A percentile compares a stretch with the other conserved stretches of the same genome.
phyloP scores from a whole-genome alignment of 2,888 invertebrate species.

The Synanthedon myopaeformis region DNA sequence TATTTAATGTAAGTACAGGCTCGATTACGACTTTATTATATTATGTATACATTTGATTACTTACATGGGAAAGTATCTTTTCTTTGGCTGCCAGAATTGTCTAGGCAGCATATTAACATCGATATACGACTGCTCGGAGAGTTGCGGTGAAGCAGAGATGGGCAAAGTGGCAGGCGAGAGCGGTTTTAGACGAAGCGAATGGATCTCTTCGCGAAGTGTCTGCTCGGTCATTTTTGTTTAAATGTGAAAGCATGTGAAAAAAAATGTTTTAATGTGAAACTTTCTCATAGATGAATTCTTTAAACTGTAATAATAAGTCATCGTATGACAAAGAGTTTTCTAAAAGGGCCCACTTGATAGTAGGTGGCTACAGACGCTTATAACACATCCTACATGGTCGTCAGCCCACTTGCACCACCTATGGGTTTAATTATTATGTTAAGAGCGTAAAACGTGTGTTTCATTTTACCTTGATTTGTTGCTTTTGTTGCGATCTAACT shows the following conservation, averaged over 20 bases:
- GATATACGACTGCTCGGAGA: constrained; percentile 26
- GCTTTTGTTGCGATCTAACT: constrained; percentile 48
- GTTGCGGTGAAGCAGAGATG: constrained; percentile 9
- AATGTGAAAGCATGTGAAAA: too few species aligned
- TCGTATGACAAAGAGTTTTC: too few species aligned
- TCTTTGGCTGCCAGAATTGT: constrained; percentile 10
- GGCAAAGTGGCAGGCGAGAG: constrained; percentile 17
- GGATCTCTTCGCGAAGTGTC: constrained; percentile 45
- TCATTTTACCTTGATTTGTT: constrained; percentile 58
- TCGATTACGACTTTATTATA: too few species aligned
- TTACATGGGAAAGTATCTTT: constrained; percentile 56
- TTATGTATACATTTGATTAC: constrained; percentile 7
- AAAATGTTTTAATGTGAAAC: too few species aligned
- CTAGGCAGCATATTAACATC: constrained; percentile 30
- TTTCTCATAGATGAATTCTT: too few species aligned
- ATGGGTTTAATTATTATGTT: neutral
- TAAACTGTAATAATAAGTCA: too few species aligned
- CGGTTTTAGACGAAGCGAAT: constrained; percentile 41
- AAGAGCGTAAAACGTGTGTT: too few species aligned
- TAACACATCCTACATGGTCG: too few species aligned
- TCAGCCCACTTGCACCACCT: too few species aligned
- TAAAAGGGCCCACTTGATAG: neutral
- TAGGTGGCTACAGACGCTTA: neutral
- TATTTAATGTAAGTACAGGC: too few species aligned
- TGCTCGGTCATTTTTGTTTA: neutral